These are phyloP conservation scores for Hydra vulgaris DNA, from an alignment of 30 jellyfish, hydroid and myxozoan genomes.

Conservation along the genomic window DNA sequence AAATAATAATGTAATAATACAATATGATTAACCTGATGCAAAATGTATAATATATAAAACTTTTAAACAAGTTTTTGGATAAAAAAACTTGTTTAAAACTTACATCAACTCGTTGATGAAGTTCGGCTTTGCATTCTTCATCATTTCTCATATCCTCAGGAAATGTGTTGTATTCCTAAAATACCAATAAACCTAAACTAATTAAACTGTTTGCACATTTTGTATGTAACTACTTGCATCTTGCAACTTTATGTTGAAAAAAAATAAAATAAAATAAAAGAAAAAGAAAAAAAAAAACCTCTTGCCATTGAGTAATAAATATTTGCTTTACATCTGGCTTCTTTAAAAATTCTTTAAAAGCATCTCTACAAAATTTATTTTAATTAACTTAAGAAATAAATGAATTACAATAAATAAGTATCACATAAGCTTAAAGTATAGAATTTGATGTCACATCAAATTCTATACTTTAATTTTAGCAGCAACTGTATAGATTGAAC, in stretches of 20 bases:
- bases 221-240: background rate
- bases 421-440: background rate
- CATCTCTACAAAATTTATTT: constrained; percentile 24
- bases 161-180: constrained; percentile 69
- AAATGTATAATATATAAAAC: no score
- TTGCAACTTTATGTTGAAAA: no score
- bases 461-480: no score
- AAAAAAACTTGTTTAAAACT: background rate
- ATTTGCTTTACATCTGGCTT: constrained; percentile 87
- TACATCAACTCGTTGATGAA: constrained; percentile 84
- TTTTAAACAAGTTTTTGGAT: background rate
- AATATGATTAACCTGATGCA: background rate
- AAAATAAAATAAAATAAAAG: background rate
- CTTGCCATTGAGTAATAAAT: constrained; percentile 71
- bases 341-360: constrained; percentile 55
- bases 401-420: background rate
- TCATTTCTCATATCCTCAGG: constrained; percentile 86
- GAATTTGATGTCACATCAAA: no score
- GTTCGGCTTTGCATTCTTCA: constrained; percentile 81
- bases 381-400: background rate
- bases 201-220: background rate
- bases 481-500: no score
- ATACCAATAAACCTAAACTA: background rate
- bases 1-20: background rate
- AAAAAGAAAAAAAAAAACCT: constrained; percentile 20